Percentiles rank a stretch among this genome's conserved stretches.
These are phyloP conservation scores for Meandrina meandrites DNA, from an alignment of 92 coral and sea anemone species.

Conservation along the genomic window DNA sequence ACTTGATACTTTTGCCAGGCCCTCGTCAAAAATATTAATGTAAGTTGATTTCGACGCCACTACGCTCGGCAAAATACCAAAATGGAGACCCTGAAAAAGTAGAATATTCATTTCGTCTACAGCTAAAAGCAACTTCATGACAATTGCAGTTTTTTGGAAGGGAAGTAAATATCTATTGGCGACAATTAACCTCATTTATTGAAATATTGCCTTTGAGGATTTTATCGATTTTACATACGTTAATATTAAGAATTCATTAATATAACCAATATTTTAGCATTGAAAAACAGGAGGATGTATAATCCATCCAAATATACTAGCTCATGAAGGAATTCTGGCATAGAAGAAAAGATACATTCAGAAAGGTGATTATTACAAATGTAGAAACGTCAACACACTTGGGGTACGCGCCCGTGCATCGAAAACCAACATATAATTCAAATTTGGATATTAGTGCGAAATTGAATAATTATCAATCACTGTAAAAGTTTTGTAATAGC, in stretches of 20 bases:
- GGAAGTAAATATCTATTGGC: neutral
- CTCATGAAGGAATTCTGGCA: neutral
- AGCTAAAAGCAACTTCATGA: neutral
- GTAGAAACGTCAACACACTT: neutral
- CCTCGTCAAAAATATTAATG: neutral
- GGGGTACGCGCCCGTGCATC: neutral
- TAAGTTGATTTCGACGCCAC: neutral
- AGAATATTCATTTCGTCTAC: neutral
- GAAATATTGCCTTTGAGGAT: neutral
- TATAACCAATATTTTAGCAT: slow-evolving; percentile 6
- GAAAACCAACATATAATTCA: slow-evolving; percentile 13
- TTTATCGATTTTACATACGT: slow-evolving; percentile 5
- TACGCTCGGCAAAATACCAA: neutral
- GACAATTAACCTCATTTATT: neutral
- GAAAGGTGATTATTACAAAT: neutral
- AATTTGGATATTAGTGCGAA: slow-evolving; percentile 3
- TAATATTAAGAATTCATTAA: slow-evolving; percentile 4
- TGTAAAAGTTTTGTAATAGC: neutral
- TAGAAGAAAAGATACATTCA: neutral
- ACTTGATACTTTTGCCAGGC: neutral
- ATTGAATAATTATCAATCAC: neutral
- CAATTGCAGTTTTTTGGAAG: neutral
- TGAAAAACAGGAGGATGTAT: neutral
- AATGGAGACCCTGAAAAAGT: neutral
- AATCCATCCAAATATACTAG: neutral